A percentile compares a stretch with the other conserved stretches of the same genome.
Conservation (phyloP, 2,888 invertebrate genomes). For the Anticlea derivata region DNA sequence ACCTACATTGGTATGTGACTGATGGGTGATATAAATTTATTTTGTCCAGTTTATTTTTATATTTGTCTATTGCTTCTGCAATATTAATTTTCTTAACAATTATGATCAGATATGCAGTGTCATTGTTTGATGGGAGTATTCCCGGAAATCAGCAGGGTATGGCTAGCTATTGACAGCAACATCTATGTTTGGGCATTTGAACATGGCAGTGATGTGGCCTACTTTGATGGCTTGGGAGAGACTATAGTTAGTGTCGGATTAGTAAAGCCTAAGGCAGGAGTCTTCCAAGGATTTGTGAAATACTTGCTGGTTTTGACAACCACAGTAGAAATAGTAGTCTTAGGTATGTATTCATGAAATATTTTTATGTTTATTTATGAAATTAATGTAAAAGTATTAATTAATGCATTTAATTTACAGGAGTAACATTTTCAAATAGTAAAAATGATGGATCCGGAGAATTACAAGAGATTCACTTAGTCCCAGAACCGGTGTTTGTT, state of each 20-base stretch:
- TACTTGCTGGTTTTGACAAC: constrained; percentile 96
- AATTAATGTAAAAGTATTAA: too few species aligned
- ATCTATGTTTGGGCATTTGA: constrained; percentile 99
- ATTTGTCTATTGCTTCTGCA: constrained; percentile 25
- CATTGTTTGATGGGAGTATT: constrained; percentile 99
- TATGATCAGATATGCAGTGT: constrained; percentile 92
- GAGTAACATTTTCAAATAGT: constrained; percentile 82
- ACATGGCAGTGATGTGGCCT: constrained; percentile 96
- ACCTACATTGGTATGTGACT: too few species aligned
- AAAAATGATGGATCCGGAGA: constrained; percentile 76
- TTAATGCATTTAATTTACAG: constrained; percentile 43
- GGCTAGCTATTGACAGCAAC: constrained; percentile 98
- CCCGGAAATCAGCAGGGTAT: constrained; percentile 97
- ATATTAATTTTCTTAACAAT: constrained; percentile 43
- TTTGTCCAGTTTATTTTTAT: constrained; percentile 4
- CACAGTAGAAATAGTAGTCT: constrained; percentile 95
- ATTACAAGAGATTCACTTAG: constrained; percentile 92
- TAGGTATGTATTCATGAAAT: constrained; percentile 84
- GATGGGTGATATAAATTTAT: not conserved
- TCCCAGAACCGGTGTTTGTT: constrained; percentile 97
- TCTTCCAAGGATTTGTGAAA: constrained; percentile 95
- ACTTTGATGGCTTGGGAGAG: constrained; percentile 97
- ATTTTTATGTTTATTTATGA: too few species aligned
- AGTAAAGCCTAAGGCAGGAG: constrained; percentile 93
- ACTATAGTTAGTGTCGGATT: constrained; percentile 97